phyloP scores from a whole-genome alignment of 2,113 vertebrate genomes.

The Salvelinus sp. region DNA sequence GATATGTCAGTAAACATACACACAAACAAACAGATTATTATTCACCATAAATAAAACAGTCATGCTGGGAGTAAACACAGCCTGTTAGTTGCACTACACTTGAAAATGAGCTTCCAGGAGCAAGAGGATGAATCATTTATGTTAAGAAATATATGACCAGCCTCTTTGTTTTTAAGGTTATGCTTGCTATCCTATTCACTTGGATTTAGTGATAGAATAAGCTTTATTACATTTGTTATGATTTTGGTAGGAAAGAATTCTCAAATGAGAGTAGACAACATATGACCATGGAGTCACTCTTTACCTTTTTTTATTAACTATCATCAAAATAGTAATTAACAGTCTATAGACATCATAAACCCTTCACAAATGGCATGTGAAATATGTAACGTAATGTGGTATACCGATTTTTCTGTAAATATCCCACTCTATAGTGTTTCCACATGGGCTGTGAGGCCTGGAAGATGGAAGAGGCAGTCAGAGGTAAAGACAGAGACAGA shows the following conservation, averaged over 20 bases:
- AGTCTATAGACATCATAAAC: too few species aligned
- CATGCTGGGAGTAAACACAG: conserved; percentile 35
- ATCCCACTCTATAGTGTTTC: too few species aligned
- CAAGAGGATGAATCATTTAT: neutral
- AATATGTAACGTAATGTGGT: too few species aligned
- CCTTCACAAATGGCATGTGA: too few species aligned
- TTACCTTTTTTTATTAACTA: too few species aligned
- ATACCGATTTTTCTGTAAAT: too few species aligned
- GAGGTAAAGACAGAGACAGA: neutral
- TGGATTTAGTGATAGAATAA: neutral
- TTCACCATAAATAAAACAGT: conserved; percentile 43
- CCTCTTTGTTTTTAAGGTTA: neutral
- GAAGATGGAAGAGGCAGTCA: too few species aligned
- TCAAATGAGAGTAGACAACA: neutral
- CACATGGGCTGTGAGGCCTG: too few species aligned
- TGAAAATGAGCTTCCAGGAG: conserved; percentile 27
- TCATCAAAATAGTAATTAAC: too few species aligned
- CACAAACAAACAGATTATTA: conserved; percentile 16
- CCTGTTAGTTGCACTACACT: conserved; percentile 40
- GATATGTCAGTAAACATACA: neutral
- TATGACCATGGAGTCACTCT: too few species aligned
- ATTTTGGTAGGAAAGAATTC: neutral
- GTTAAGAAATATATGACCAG: neutral
- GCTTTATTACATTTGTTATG: neutral
- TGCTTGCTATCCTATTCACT: neutral